Evolutionary conservation across 2,113 vertebrate species (phyloP), one percentile per base, ranked within the genome.

Genomic region (Ariopsis seemanni): DNA sequence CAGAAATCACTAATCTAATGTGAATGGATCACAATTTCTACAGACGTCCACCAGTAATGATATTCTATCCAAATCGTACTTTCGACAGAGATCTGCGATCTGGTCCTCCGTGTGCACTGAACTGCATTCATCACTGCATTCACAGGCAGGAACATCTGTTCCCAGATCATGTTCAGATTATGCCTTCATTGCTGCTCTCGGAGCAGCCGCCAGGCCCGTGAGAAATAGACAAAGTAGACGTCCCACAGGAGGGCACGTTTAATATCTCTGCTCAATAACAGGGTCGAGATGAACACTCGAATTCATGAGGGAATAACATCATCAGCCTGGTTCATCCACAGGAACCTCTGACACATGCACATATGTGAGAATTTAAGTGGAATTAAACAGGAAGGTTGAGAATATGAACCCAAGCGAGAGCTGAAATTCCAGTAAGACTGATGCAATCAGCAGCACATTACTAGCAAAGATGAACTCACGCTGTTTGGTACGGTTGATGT

Each of bases 191-290:
- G 50, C 11, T 7, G 22, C 25, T 9, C 50, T 53, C 11, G 3
- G 22, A 2, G 22, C 74, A n/a, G 52, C 75, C 10, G 10, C 4
- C 48, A 14, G 48, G 20, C 22, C 10, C 12, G 2, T 27, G 75
- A 55, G 52, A 75, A 34, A 50, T 25, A 75, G 55, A 48, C 20
- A 48, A 58, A 75, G 55, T 55, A 42, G 42, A 42, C 42, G 60
- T 65, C 22, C 30, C 82, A 58, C 69, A 85, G 71, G 84, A 85
- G 55, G 55, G 22, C 71, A 30, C 11, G 71, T 85, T 60, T 58
- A 85, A 85, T 72, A 85, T 74, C 71, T 75, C n/a, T n/a, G 42
- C 52, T 72, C 30, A 22, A 84, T 52, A 71, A 34, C 63, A 84
- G 65, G 75, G 52, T 55, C 7, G 25, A 83, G 62, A 83, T 67